Evolutionary conservation across 2,113 vertebrate genomes (phyloP).

Genomic region (Podarcis raffonei): DNA sequence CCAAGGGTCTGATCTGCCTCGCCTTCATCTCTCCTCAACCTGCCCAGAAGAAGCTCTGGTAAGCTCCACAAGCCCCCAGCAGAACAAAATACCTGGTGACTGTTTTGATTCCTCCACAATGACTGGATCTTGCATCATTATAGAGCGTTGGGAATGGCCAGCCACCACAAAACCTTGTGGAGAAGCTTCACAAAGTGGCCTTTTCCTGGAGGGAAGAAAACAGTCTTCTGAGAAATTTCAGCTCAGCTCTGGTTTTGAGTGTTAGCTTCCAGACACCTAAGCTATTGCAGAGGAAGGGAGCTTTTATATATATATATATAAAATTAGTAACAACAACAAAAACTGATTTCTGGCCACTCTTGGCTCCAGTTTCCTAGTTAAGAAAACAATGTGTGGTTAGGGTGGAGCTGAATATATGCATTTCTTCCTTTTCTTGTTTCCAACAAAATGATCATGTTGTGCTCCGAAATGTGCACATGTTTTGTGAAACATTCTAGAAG

Average conservation of each 20-base stretch:
- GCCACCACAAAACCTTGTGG: too few relatives aligned
- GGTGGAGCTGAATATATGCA: background rate
- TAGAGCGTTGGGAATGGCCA: background rate
- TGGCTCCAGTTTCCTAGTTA: background rate
- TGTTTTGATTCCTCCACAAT: background rate
- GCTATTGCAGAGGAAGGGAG: background rate
- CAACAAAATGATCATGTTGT: background rate
- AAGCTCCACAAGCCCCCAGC: background rate
- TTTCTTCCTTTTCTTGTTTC: background rate
- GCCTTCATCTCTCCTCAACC: background rate
- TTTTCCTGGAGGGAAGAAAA: too few relatives aligned
- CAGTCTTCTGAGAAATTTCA: too few relatives aligned
- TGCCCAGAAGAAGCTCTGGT: background rate
- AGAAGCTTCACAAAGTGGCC: too few relatives aligned
- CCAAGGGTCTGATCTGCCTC: background rate
- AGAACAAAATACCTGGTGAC: background rate
- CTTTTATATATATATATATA: background rate
- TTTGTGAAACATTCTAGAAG: background rate
- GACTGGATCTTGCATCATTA: background rate
- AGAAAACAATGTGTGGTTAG: background rate
- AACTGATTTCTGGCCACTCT: background rate
- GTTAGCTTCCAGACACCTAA: background rate
- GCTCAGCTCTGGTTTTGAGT: too few relatives aligned
- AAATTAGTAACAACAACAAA: background rate
- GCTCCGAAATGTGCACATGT: background rate